A percentile compares a stretch with the other conserved stretches of the same genome.
Evolutionary conservation across 2,797 vertebrate genomes (phyloP).

Genomic region (Neomorphus geoffroyi): DNA sequence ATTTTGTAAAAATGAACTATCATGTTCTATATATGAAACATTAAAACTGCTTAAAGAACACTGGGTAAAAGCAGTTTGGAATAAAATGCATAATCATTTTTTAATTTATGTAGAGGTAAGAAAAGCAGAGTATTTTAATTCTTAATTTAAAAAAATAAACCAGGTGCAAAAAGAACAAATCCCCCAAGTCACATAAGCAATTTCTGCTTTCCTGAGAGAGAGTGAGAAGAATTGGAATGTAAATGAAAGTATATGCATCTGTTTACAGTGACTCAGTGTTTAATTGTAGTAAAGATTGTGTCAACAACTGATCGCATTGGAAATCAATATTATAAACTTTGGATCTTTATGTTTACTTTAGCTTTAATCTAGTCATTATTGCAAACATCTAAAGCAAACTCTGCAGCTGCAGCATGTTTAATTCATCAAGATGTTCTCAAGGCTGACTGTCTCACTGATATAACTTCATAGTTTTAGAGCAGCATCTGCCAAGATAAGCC

Average conservation of each 20-base stretch:
- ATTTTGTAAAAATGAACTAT: not conserved
- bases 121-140: conserved; percentile 38
- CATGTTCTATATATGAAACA: not conserved
- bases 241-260: conserved; percentile 45
- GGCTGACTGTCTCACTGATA: conserved; percentile 52
- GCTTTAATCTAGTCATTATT: conserved; percentile 67
- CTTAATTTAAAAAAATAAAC: conserved; percentile 14
- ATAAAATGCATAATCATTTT: not conserved
- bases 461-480: conserved; percentile 62
- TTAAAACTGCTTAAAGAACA: not conserved
- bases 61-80: not conserved
- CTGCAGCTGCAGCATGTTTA: conserved; percentile 75
- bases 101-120: not conserved
- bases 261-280: conserved; percentile 45
- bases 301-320: conserved; percentile 30
- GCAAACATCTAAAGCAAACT: conserved; percentile 66
- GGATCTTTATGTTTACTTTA: conserved; percentile 65
- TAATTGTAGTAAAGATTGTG: conserved; percentile 51
- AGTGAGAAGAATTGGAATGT: not conserved
- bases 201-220: conserved; percentile 11
- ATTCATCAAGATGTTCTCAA: conserved; percentile 71
- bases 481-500: conserved; percentile 67
- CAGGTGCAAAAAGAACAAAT: conserved; percentile 49
- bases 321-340: conserved; percentile 68
- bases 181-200: conserved; percentile 1